Evolutionary conservation across 1,140 invertebrate species (phyloP).

Genomic region (Pseudoatta argentina): DNA sequence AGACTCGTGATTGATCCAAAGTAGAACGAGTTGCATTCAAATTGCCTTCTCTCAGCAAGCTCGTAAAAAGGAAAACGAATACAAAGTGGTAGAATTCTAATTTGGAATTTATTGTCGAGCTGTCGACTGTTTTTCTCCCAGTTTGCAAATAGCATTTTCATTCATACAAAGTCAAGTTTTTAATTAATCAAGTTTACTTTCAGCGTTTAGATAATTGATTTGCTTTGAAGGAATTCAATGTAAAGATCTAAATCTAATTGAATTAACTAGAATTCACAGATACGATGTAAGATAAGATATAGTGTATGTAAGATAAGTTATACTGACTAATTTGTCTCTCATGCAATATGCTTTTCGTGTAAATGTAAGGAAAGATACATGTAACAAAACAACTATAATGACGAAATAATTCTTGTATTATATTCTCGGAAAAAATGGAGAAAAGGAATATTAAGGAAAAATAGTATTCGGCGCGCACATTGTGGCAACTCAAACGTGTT

Average conservation of each 20-base stretch:
- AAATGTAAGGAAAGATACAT: neutral
- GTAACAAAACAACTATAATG: neutral
- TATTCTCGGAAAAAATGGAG: neutral
- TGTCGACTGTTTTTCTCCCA: neutral
- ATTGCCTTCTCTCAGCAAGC: neutral
- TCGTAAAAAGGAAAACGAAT: slow-evolving; percentile 13
- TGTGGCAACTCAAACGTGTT: slow-evolving; percentile 14
- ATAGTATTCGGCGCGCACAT: neutral
- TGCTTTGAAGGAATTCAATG: neutral
- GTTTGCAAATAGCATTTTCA: neutral
- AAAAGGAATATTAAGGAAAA: slow-evolving; percentile 11
- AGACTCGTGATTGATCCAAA: slow-evolving; percentile 49
- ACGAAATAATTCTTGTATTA: slow-evolving; percentile 25
- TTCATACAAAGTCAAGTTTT: neutral
- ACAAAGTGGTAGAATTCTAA: slow-evolving; percentile 4
- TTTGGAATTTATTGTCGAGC: slow-evolving; percentile 16
- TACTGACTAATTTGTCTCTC: neutral
- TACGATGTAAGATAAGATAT: neutral
- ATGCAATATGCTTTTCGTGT: neutral
- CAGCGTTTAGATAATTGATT: neutral
- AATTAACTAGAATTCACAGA: neutral
- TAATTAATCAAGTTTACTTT: neutral
- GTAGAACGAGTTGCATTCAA: neutral
- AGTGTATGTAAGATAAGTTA: neutral
- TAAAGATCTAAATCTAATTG: neutral